These are phyloP conservation scores for Pongo pygmaeus DNA, from an alignment of 2,113 vertebrate species.

Conservation along the genomic window DNA sequence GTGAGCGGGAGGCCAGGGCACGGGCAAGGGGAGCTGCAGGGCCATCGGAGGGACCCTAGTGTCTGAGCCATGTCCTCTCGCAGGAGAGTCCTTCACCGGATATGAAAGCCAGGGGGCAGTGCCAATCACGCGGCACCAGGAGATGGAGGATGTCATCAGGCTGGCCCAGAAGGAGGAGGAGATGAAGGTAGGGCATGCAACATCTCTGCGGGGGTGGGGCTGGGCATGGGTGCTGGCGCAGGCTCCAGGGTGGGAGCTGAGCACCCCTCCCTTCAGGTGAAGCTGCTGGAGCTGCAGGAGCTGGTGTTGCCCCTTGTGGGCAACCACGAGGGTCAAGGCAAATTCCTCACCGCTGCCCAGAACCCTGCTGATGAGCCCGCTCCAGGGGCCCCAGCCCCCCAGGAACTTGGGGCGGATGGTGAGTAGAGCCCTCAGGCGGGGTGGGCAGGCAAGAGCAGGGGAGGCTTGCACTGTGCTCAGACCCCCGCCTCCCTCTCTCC, in stretches of 20 bases:
- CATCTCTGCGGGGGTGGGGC: too few relatives aligned
- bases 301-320: conserved; percentile 92
- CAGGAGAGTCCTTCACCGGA: too few relatives aligned
- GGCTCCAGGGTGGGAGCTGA: fast-evolving
- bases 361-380: conserved; percentile 66
- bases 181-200: too few relatives aligned
- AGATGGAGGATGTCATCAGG: conserved; percentile 18
- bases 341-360: conserved; percentile 83
- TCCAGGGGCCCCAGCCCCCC: background rate
- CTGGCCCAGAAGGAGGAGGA: conserved; percentile 70
- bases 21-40: fast-evolving
- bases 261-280: conserved; percentile 83
- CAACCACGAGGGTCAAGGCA: conserved; percentile 93
- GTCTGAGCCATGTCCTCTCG: background rate
- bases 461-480: too few relatives aligned
- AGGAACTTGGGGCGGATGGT: conserved; percentile 64
- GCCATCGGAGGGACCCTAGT: fast-evolving
- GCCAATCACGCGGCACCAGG: too few relatives aligned
- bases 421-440: too few relatives aligned
- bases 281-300: conserved; percentile 94
- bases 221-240: fast-evolving
- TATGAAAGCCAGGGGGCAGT: too few relatives aligned
- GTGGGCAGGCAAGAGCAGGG: too few relatives aligned
- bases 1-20: conserved; percentile 73
- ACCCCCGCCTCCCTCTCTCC: too few relatives aligned